A percentile compares a stretch with the other conserved stretches of the same genome.
Evolutionary conservation across 2,888 invertebrate species (phyloP).

Genomic region (Cryptus viduatorius): DNA sequence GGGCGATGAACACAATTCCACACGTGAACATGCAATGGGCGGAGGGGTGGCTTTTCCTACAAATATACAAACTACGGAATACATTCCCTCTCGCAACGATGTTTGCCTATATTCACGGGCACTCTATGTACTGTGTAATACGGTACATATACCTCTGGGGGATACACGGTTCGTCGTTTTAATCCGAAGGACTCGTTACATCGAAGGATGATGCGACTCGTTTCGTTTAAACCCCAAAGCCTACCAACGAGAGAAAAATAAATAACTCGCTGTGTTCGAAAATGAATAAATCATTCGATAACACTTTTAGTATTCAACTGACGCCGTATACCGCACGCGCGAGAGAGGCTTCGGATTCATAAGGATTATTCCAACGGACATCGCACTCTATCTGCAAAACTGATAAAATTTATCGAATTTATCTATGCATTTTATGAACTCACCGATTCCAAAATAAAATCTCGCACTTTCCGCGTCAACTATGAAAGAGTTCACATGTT

Average conservation of each 20-base stretch:
- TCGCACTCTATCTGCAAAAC: neutral
- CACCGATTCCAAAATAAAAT: neutral
- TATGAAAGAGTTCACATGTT: constrained; percentile 70
- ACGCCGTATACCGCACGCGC: neutral
- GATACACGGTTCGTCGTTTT: constrained; percentile 44
- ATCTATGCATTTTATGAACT: neutral
- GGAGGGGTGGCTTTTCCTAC: constrained; percentile 45
- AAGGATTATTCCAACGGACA: neutral
- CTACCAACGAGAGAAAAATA: neutral
- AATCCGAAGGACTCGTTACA: constrained; percentile 55
- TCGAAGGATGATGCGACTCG: constrained; percentile 37
- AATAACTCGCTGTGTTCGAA: neutral
- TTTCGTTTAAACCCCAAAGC: constrained; percentile 29
- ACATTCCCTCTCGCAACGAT: constrained; percentile 3
- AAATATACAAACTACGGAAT: constrained; percentile 39
- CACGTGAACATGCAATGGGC: constrained; percentile 67
- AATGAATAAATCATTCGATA: constrained; percentile 16
- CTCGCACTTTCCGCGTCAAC: constrained; percentile 56
- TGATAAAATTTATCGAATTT: neutral
- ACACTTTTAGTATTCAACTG: constrained; percentile 11
- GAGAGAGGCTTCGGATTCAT: neutral
- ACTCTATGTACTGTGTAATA: constrained; percentile 25
- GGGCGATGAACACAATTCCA: constrained; percentile 62
- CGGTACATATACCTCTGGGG: constrained; percentile 36
- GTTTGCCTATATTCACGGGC: constrained; percentile 3